Evolutionary conservation across 1,140 invertebrate genomes (phyloP).

Genomic region (Penaeus indicus): DNA sequence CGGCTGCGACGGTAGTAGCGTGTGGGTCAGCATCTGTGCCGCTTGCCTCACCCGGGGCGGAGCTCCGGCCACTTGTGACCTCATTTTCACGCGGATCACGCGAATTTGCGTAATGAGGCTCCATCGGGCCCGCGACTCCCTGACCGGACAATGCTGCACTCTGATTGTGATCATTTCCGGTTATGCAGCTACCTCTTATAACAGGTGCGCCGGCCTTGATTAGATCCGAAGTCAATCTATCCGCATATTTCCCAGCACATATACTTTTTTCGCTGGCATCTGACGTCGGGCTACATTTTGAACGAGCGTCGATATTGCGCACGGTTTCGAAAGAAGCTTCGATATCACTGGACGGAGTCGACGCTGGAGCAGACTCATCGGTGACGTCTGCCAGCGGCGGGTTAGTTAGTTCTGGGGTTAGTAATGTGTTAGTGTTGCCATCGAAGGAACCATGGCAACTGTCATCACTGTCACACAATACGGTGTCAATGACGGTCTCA

Average conservation of each 20-base stretch:
- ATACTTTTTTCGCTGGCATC: conserved; percentile 37
- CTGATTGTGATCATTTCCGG: not conserved
- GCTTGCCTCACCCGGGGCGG: conserved; percentile 26
- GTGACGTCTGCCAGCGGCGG: conserved; percentile 9
- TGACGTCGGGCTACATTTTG: not conserved
- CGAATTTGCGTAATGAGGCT: conserved; percentile 41
- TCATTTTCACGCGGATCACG: conserved; percentile 49
- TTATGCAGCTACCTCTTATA: not conserved
- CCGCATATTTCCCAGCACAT: not conserved
- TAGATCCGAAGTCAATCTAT: conserved; percentile 17
- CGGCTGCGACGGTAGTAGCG: conserved; percentile 13
- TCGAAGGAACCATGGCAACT: not conserved
- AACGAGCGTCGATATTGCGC: conserved; percentile 7
- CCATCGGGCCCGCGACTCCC: not conserved
- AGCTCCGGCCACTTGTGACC: conserved; percentile 44
- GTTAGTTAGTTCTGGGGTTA: conserved; percentile 26
- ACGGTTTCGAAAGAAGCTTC: conserved; percentile 46
- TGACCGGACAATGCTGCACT: not conserved
- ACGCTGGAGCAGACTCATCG: not conserved
- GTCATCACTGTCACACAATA: conserved; percentile 55
- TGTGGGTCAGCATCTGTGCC: conserved; percentile 19
- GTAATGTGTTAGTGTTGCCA: not conserved
- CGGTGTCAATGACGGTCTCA: conserved; percentile 57
- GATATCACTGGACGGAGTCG: conserved; percentile 45
- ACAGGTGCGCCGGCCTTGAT: not conserved